Evolutionary conservation across 1,140 invertebrate species (phyloP).

Genomic region (Wasmannia auropunctata): DNA sequence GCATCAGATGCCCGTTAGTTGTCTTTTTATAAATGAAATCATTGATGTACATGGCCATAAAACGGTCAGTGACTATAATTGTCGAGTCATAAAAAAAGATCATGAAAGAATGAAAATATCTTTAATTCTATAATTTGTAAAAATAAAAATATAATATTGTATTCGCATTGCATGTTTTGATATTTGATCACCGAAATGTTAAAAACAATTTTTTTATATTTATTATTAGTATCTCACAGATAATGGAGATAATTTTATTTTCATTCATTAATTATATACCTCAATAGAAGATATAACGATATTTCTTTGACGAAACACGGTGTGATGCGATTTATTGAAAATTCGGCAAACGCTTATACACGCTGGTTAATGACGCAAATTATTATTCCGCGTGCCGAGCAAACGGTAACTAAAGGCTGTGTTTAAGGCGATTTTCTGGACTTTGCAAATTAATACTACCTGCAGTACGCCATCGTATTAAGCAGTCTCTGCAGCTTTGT

Average conservation of each 20-base stretch:
- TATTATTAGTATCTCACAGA: not conserved
- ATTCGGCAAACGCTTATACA: not conserved
- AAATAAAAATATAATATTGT: not conserved
- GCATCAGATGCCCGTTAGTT: not conserved
- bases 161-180: not conserved
- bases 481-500: slow-evolving; percentile 48
- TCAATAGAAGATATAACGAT: slow-evolving; percentile 10
- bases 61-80: not conserved
- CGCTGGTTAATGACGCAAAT: slow-evolving; percentile 18
- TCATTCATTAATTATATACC: slow-evolving; percentile 7
- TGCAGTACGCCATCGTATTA: slow-evolving; percentile 37
- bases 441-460: slow-evolving; percentile 75
- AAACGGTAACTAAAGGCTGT: slow-evolving; percentile 16
- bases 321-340: slow-evolving; percentile 20
- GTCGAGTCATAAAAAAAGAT: not conserved
- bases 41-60: not conserved
- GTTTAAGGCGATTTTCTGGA: slow-evolving; percentile 49
- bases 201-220: not conserved
- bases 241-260: not conserved
- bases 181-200: not conserved
- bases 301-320: not conserved
- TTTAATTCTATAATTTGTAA: not conserved
- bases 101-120: not conserved
- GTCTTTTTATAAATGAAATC: not conserved
- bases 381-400: slow-evolving; percentile 22